Percentiles rank a stretch among this genome's conserved stretches.
Conservation (phyloP, 2,797 vertebrate genomes). For the Periophthalmus magnuspinnatus region DNA sequence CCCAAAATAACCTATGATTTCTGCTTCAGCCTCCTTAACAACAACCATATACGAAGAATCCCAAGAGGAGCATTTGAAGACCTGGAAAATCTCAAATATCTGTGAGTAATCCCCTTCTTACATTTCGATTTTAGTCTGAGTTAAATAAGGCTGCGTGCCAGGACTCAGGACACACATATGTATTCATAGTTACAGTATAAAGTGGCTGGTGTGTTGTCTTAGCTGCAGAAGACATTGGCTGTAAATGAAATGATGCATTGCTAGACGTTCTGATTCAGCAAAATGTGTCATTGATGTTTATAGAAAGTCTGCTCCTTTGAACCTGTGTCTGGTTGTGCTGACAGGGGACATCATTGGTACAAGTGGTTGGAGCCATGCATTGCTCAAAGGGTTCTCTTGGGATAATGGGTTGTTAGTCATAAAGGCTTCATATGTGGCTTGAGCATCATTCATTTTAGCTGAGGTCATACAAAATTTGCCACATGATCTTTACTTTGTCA, state of each 20-base stretch:
- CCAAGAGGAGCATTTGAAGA: constrained; percentile 92
- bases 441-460: constrained; percentile 23
- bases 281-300: constrained; percentile 11
- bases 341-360: constrained; percentile 41
- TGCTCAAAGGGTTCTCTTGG: constrained; percentile 23
- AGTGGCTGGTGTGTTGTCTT: constrained; percentile 8
- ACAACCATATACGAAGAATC: constrained; percentile 94
- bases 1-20: constrained; percentile 26
- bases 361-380: constrained; percentile 24
- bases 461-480: neutral
- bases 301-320: constrained; percentile 43
- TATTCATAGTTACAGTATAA: neutral
- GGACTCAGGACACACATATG: constrained; percentile 3
- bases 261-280: constrained; percentile 23
- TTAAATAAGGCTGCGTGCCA: constrained; percentile 5
- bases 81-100: constrained; percentile 98
- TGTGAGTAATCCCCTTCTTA: constrained; percentile 81
- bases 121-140: constrained; percentile 8
- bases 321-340: constrained; percentile 55
- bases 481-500: neutral
- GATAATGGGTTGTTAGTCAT: constrained; percentile 44
- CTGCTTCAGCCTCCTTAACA: constrained; percentile 90
- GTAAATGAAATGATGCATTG: constrained; percentile 3
- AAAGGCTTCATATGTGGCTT: constrained; percentile 29
- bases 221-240: constrained; percentile 8